Evolutionary conservation across 2,797 vertebrate genomes (phyloP).

Genomic region (Enteromius mattozi): DNA sequence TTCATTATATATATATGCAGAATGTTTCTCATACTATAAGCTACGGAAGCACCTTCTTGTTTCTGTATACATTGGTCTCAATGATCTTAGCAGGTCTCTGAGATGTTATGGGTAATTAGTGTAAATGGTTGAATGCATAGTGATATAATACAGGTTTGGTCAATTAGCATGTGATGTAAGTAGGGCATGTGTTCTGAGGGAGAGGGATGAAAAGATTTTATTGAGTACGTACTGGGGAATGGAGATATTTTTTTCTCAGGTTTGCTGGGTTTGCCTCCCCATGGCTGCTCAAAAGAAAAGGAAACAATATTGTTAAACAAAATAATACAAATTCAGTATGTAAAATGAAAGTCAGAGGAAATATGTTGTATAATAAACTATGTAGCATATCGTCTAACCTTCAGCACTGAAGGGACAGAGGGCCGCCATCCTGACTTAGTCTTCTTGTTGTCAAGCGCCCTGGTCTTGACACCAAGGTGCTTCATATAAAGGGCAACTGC

Average conservation of each 20-base stretch:
- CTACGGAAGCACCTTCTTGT: neutral
- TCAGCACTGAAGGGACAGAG: slow-evolving; percentile 39
- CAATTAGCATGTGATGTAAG: slow-evolving; percentile 32
- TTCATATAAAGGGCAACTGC: slow-evolving; percentile 88
- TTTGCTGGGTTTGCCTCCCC: slow-evolving; percentile 79
- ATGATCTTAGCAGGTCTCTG: slow-evolving; percentile 1
- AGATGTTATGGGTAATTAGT: slow-evolving; percentile 27
- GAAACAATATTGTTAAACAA: neutral
- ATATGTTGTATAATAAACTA: neutral
- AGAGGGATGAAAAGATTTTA: neutral
- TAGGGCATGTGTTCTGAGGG: neutral
- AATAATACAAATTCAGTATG: neutral
- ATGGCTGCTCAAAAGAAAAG: slow-evolving; percentile 23
- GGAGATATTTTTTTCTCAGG: slow-evolving; percentile 32
- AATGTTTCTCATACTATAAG: slow-evolving; percentile 6
- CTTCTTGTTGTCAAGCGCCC: slow-evolving; percentile 87
- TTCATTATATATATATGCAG: neutral
- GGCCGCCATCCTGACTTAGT: slow-evolving; percentile 67
- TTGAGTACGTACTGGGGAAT: slow-evolving; percentile 71
- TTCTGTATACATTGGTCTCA: neutral
- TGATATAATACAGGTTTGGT: slow-evolving; percentile 22
- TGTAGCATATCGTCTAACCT: slow-evolving; percentile 3
- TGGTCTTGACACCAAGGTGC: slow-evolving; percentile 88
- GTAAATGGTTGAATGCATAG: slow-evolving; percentile 14
- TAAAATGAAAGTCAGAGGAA: neutral